Evolutionary conservation across 2,113 vertebrate genomes (phyloP).

Genomic region (Sisor rabdophorus): DNA sequence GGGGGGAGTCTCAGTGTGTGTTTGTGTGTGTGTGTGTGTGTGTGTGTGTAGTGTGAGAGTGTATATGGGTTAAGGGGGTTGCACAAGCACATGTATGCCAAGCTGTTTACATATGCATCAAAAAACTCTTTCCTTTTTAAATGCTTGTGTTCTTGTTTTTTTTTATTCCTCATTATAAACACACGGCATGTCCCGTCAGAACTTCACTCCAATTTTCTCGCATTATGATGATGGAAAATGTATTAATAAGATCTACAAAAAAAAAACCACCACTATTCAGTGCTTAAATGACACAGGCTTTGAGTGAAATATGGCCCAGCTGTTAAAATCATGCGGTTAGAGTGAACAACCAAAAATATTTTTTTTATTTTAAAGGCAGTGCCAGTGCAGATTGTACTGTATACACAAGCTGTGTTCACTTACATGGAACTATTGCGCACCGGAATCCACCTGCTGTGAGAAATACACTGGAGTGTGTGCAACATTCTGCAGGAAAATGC

Average conservation of each 20-base stretch:
- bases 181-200: constrained; percentile 25
- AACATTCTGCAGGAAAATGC: background rate
- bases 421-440: background rate
- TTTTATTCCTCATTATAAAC: constrained; percentile 3
- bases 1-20: constrained; percentile 57
- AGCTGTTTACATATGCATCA: constrained; percentile 32
- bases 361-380: constrained; percentile 50
- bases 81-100: constrained; percentile 19
- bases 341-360: constrained; percentile 63
- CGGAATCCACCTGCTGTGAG: constrained; percentile 41
- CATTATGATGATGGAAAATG: constrained; percentile 64
- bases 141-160: constrained; percentile 12
- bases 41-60: constrained; percentile 8
- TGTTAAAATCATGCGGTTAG: constrained; percentile 68
- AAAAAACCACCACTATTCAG: constrained; percentile 25
- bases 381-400: constrained; percentile 12
- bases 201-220: constrained; percentile 47
- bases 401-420: constrained; percentile 20
- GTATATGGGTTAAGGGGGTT: constrained; percentile 36
- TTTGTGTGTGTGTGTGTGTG: constrained; percentile 34
- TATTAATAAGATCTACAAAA: constrained; percentile 58
- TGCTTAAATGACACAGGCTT: constrained; percentile 28
- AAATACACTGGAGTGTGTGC: background rate
- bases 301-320: constrained; percentile 65
- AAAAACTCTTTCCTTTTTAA: constrained; percentile 6